phyloP scores from a whole-genome alignment of 53 echinoderm and acorn worm species.

The Astropecten irregularis region DNA sequence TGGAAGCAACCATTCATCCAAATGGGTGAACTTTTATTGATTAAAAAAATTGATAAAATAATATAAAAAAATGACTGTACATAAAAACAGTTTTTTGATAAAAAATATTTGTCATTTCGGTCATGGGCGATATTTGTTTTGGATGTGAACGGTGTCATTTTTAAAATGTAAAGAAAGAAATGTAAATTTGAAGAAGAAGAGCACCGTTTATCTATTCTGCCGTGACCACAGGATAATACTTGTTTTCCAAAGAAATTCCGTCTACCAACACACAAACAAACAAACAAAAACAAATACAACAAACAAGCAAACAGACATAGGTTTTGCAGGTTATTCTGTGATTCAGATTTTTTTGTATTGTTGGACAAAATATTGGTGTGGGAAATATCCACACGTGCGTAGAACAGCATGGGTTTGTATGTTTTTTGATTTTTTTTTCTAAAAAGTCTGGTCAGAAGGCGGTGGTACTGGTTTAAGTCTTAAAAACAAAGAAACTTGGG shows the following conservation, averaged over 20 bases:
- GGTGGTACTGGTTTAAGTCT: constrained; percentile 5
- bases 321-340: not conserved
- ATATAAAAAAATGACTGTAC: no score
- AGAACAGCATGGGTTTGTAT: constrained; percentile 46
- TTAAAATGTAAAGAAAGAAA: constrained; percentile 45
- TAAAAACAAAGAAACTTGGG: constrained; percentile 3
- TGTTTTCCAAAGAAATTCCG: not conserved
- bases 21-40: not conserved
- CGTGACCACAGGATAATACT: not conserved
- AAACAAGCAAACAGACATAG: no score
- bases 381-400: not conserved
- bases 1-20: not conserved
- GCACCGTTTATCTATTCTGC: constrained; percentile 16
- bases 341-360: not conserved
- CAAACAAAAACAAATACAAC: not conserved
- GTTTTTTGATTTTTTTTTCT: constrained; percentile 22
- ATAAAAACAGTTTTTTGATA: constrained; percentile 46
- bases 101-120: not conserved
- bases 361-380: not conserved
- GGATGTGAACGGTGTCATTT: constrained; percentile 22
- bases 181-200: constrained; percentile 47
- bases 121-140: not conserved
- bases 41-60: no score
- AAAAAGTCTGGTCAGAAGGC: constrained; percentile 44
- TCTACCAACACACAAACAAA: not conserved